Base-by-base conservation (phyloP, 2,113 vertebrate genomes). In the Dipodomys spectabilis region DNA sequence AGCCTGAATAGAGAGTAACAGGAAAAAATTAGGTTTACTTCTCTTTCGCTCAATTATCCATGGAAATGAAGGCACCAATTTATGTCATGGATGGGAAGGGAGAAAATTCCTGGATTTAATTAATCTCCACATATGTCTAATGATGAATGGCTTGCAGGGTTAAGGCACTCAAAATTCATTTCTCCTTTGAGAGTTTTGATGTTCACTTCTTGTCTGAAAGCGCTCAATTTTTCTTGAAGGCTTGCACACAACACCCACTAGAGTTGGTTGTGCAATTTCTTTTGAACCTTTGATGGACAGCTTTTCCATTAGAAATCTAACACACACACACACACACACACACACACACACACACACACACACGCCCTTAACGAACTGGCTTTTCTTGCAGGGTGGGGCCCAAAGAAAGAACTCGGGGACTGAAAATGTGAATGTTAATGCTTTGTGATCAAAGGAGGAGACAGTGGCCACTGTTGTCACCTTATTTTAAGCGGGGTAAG, bases 381-480 rank as follows among this genome's bases (percentile, higher is more conserved):
- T 95, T 86, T 94, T 96, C 95, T 95, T 90, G 86, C 91, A 96
- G 90, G 60, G 79, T 86, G 95, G 83, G 53, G 53, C 87, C 96
- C 60, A 94, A 86, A 94, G 88, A 95, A 87, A 86, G 91, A 94
- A 94, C 95, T 90, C 1, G 16, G 92, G 91, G 94, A 89, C 74
- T 72, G 67, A 19, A 39, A 84, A 80, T 95, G 94, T 97, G 97
- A 96, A 98, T 98, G 97, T 97, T 95, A 98, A 98, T 95, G 96
- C 72, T 95, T 94, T 82, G 67, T 78, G 97, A 94, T 86, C 16
- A 94, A 95, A 92, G 95, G 90, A 82, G 93, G 91, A 95, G 95
- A 92, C 49, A 86, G 92, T 44, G 94, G 95, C 96, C 94, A 94
- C 93, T 96, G 91, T 85, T 77, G 96, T 87, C 95, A 82, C 97